Evolutionary conservation across 2,113 vertebrate species (phyloP).

Genomic region (Pristiophorus japonicus): DNA sequence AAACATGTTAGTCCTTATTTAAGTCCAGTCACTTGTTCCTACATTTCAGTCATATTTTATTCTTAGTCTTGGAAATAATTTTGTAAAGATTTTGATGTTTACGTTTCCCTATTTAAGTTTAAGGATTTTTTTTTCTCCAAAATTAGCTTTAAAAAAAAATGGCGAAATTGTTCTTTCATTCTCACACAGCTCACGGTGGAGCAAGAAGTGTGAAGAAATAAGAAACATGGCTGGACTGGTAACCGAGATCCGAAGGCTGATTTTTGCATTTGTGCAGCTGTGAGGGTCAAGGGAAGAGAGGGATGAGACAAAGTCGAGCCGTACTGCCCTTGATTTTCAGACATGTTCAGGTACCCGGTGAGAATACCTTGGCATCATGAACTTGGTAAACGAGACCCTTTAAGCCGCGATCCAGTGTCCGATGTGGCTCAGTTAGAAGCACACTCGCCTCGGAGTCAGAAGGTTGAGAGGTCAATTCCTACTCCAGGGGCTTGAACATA

Average conservation of each 20-base stretch:
- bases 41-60: neutral
- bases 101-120: neutral
- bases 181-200: neutral
- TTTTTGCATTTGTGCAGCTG: neutral
- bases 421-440: too few species aligned
- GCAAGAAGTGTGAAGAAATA: neutral
- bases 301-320: neutral
- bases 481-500: too few species aligned
- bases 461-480: too few species aligned
- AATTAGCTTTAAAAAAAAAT: neutral
- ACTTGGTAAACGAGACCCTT: neutral
- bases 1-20: neutral
- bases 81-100: neutral
- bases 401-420: too few species aligned
- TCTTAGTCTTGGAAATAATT: neutral
- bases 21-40: neutral
- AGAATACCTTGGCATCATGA: neutral
- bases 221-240: neutral
- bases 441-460: too few species aligned
- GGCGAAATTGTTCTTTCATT: neutral
- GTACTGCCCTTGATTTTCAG: neutral
- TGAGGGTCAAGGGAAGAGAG: neutral
- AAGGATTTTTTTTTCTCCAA: neutral
- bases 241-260: neutral
- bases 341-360: neutral